Base-by-base conservation (phyloP, 2,888 invertebrate species). In the Cyrtodaria siliqua region DNA sequence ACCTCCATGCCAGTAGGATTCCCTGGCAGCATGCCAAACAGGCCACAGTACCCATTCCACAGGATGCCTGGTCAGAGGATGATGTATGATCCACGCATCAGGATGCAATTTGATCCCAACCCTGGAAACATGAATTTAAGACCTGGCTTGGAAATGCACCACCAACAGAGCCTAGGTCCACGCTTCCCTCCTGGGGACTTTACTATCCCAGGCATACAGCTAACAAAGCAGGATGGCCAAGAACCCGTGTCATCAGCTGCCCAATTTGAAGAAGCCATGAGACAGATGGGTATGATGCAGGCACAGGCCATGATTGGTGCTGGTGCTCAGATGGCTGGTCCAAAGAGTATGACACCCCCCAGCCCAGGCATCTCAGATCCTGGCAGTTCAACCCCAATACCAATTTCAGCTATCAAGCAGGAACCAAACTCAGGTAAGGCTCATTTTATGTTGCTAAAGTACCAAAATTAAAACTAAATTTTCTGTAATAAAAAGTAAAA, bases 31-130 rank as follows among this genome's bases (percentile, higher is more conserved):
- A 61, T 74, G 61, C 53, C 18, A 12, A 18, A 23, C 9, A 57
- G 73, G 42, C 61, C 61, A 40, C 74, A 24, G 26, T 75, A 63
- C 16, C 74, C 63, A 33, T 72, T 70, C 26, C 74, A 71, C 24
- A 66, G 76, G 50, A 64, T 75, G 68, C 75, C 68, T 3, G 40
- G 53, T 12, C 76, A 62, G 9, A 69, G 73, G 52, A 73, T 77
- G 70, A 64, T 23, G 9, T 73, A 55, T 53, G 80, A 80, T 55
- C 66, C 72, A 8, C n/a, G n/a, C n/a, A n/a, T n/a, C n/a, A 73
- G 70, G 47, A 80, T 76, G 62, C 55, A 33, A 20, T 76, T 63
- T 67, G 71, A 76, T 27, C 63, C 63, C 16, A 33, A 33, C 33
- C 4, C 4, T 33, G 33, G 4, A 4, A 71, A 68, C 55, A 59